A percentile compares a stretch with the other conserved stretches of the same genome.
These are phyloP conservation scores for Chymomyza caudatula DNA, from an alignment of 2,888 invertebrate genomes.

Conservation along the genomic window DNA sequence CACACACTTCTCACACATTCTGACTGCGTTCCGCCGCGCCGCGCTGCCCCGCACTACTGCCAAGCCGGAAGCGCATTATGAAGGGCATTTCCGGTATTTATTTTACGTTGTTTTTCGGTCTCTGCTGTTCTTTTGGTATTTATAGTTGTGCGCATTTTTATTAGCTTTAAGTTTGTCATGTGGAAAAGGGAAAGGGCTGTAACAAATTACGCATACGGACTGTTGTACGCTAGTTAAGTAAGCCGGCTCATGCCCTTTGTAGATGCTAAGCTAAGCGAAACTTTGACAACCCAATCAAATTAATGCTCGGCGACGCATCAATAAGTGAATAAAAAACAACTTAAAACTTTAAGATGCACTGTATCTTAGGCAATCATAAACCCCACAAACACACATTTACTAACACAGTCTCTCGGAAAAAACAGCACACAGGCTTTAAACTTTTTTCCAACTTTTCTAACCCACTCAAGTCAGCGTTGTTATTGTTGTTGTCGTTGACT, in stretches of 20 bases:
- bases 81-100: slow-evolving; percentile 72
- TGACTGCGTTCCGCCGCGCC: neutral
- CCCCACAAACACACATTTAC: slow-evolving; percentile 10
- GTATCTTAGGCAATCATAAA: slow-evolving; percentile 55
- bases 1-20: slow-evolving; percentile 22
- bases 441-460: slow-evolving; percentile 23
- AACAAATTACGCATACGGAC: neutral
- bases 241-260: no score
- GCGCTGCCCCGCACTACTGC: neutral
- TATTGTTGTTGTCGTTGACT: slow-evolving; percentile 30
- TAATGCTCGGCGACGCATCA: neutral
- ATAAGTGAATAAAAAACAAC: slow-evolving; percentile 26
- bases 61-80: slow-evolving; percentile 68
- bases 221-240: neutral
- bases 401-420: slow-evolving; percentile 1
- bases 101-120: slow-evolving; percentile 24
- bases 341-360: slow-evolving; percentile 40
- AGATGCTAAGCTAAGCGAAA: neutral
- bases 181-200: neutral
- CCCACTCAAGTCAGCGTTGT: slow-evolving; percentile 32
- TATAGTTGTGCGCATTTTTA: neutral
- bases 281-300: neutral
- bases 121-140: neutral
- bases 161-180: neutral
- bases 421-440: neutral